A percentile compares a stretch with the other conserved stretches of the same genome.
phyloP scores from a whole-genome alignment of 2,797 vertebrate genomes.

The Falco novaeseelandiae region DNA sequence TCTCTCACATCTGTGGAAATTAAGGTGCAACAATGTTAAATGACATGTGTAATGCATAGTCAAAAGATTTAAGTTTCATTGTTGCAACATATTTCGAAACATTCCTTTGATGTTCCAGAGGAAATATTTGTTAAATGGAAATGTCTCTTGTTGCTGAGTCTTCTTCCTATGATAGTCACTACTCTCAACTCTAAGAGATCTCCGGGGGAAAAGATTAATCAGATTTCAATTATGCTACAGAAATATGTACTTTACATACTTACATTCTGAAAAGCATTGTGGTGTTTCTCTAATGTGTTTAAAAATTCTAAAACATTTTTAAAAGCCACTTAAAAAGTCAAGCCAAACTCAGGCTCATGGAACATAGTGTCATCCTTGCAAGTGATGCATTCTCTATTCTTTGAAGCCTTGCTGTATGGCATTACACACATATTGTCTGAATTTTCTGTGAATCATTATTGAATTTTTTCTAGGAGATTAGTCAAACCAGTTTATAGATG shows the following conservation, averaged over 20 bases:
- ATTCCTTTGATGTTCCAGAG: slow-evolving; percentile 39
- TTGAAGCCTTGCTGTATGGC: slow-evolving; percentile 25
- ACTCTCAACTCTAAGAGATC: slow-evolving; percentile 63
- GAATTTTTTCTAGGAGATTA: slow-evolving; percentile 49
- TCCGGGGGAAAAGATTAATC: slow-evolving; percentile 78
- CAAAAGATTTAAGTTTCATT: slow-evolving; percentile 5
- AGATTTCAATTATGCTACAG: slow-evolving; percentile 77
- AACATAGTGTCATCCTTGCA: slow-evolving; percentile 70
- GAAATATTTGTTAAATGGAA: slow-evolving; percentile 62
- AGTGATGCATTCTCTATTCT: slow-evolving; percentile 55
- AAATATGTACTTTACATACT: slow-evolving; percentile 72
- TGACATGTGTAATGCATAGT: background rate
- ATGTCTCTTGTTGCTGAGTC: slow-evolving; percentile 29
- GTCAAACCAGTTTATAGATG: slow-evolving; percentile 27
- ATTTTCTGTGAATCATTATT: slow-evolving; percentile 58
- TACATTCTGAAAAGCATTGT: slow-evolving; percentile 75
- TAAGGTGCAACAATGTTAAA: background rate
- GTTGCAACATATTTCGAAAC: background rate
- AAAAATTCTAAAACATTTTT: slow-evolving; percentile 83
- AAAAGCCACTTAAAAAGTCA: slow-evolving; percentile 82
- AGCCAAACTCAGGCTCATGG: slow-evolving; percentile 77
- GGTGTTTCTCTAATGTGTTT: slow-evolving; percentile 79
- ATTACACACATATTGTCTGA: slow-evolving; percentile 55
- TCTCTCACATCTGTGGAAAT: background rate
- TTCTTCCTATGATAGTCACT: slow-evolving; percentile 61